These are phyloP conservation scores for Ganaspis sp. DNA, from an alignment of 1,140 invertebrate genomes.

Conservation along the genomic window DNA sequence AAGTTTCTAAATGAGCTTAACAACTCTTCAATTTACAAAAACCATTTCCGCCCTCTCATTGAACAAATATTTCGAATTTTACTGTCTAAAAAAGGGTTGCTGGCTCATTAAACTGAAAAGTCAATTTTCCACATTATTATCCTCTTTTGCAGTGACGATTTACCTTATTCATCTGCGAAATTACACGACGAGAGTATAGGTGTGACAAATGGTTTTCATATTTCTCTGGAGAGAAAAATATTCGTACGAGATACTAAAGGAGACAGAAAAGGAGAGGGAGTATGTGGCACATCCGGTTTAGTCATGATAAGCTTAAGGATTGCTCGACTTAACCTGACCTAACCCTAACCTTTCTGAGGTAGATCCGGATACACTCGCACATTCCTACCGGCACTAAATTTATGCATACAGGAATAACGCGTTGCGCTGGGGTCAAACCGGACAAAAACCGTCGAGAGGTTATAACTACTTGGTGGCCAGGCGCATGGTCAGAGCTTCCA, in stretches of 20 bases:
- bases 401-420: constrained; percentile 58
- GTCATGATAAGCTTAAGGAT: constrained; percentile 17
- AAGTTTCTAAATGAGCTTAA: too few species aligned
- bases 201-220: neutral
- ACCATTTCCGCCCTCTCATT: too few species aligned
- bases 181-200: neutral
- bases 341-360: constrained; percentile 7
- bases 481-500: constrained; percentile 48
- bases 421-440: constrained; percentile 42
- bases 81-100: too few species aligned
- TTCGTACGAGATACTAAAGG: constrained; percentile 33
- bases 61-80: too few species aligned
- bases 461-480: constrained; percentile 44
- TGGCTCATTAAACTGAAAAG: too few species aligned
- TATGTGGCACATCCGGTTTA: neutral
- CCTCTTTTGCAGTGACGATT: neutral
- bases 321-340: constrained; percentile 14
- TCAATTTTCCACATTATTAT: too few species aligned
- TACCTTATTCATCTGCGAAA: neutral
- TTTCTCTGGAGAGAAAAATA: neutral
- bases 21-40: too few species aligned
- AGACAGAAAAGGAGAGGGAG: constrained; percentile 1
- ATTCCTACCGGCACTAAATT: constrained; percentile 52
- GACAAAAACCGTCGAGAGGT: constrained; percentile 55
- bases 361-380: constrained; percentile 35